phyloP scores from a whole-genome alignment of 2,797 vertebrate species.

The Sphenodon punctatus region DNA sequence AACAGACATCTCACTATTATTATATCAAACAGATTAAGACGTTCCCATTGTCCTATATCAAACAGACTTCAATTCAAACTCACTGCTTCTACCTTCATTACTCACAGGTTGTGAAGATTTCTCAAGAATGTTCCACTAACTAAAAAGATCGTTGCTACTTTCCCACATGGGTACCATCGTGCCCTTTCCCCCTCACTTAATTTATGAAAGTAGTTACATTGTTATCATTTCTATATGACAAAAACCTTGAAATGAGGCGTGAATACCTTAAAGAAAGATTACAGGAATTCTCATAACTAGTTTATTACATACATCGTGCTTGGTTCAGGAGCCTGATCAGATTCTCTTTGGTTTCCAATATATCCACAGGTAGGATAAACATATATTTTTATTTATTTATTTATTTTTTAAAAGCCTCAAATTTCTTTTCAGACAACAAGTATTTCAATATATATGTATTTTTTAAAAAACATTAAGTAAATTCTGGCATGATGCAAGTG shows the following conservation, averaged over 20 bases:
- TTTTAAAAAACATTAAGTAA: too few relatives aligned
- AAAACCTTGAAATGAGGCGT: background rate
- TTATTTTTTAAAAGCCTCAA: too few relatives aligned
- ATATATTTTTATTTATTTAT: too few relatives aligned
- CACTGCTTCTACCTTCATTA: background rate
- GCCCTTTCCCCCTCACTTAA: fast-evolving
- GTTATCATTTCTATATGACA: background rate
- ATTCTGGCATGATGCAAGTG: too few relatives aligned
- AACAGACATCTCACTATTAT: background rate
- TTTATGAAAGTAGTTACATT: background rate
- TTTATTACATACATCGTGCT: background rate
- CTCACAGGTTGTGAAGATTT: background rate
- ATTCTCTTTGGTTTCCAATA: too few relatives aligned
- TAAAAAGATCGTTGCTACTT: background rate
- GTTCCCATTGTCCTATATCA: background rate
- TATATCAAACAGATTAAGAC: background rate
- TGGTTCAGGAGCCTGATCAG: background rate
- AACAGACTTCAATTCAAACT: background rate
- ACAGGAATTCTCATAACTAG: background rate
- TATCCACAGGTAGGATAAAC: too few relatives aligned
- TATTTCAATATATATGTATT: too few relatives aligned
- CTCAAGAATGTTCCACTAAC: background rate
- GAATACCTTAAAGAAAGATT: background rate
- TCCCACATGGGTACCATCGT: background rate
- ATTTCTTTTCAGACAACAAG: too few relatives aligned